Conservation (phyloP, 2,888 invertebrate genomes). For the Arrhopalites spinosus region DNA sequence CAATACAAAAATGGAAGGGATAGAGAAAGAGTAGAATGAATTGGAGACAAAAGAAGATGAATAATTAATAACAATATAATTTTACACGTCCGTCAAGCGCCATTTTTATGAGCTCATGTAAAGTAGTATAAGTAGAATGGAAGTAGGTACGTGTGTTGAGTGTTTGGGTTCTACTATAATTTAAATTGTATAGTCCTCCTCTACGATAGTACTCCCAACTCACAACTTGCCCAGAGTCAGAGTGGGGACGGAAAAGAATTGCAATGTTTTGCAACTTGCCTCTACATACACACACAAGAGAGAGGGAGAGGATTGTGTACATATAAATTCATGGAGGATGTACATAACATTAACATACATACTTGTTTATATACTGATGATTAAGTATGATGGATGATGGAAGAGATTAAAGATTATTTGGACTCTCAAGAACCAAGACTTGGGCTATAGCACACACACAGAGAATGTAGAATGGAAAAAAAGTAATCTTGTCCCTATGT, state of each 20-base stretch:
- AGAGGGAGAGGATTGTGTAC: too few species aligned
- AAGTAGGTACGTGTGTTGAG: not conserved
- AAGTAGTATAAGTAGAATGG: not conserved
- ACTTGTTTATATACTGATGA: conserved; percentile 7
- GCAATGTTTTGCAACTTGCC: conserved; percentile 13
- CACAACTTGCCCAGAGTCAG: not conserved
- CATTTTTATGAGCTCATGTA: not conserved
- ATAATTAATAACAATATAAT: conserved; percentile 27
- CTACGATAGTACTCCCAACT: too few species aligned
- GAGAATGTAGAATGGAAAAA: not conserved
- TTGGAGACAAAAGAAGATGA: conserved; percentile 26
- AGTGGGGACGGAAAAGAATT: not conserved
- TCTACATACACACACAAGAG: too few species aligned
- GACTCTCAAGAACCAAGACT: not conserved
- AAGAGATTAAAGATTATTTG: conserved; percentile 19
- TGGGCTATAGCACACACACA: not conserved
- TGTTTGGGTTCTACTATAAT: too few species aligned
- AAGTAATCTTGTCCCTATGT: too few species aligned
- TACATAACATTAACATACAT: not conserved
- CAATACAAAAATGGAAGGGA: too few species aligned
- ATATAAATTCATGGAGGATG: not conserved
- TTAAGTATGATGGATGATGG: conserved; percentile 28
- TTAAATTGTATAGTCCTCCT: too few species aligned
- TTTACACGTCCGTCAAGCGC: conserved; percentile 18
- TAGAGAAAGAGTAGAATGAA: not conserved